Percentiles rank a stretch among this genome's conserved stretches.
Evolutionary conservation across 53 echinoderm and acorn worm species (phyloP).

Genomic region (Stichopus horrens): DNA sequence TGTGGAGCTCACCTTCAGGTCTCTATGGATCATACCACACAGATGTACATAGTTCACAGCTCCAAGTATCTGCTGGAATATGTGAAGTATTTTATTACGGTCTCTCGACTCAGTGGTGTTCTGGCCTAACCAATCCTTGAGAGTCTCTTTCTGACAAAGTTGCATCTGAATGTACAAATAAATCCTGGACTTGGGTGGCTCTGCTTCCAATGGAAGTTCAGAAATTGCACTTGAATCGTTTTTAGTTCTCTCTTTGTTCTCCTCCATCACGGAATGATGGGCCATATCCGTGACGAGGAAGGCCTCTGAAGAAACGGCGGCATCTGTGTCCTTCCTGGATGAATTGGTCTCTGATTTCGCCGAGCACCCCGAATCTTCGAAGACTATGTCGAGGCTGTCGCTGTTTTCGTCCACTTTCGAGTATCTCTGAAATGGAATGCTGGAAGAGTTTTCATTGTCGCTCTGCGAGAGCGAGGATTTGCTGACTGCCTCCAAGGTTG

Average conservation of each 20-base stretch:
- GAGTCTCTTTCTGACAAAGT: constrained; percentile 89
- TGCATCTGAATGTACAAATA: constrained; percentile 99
- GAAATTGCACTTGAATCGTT: constrained; percentile 12
- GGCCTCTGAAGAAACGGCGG: not conserved
- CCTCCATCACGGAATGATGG: not conserved
- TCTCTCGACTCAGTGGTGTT: constrained; percentile 67
- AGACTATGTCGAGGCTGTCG: constrained; percentile 69
- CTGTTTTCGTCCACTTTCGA: constrained; percentile 41
- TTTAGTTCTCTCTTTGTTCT: not conserved
- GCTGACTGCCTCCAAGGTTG: not conserved
- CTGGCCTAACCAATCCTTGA: constrained; percentile 89
- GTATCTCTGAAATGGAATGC: constrained; percentile 62
- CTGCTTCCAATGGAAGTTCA: not conserved
- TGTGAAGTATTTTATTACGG: constrained; percentile 72
- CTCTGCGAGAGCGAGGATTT: not conserved
- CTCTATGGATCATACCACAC: constrained; percentile 95
- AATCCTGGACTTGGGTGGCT: constrained; percentile 56
- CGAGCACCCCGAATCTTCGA: constrained; percentile 70
- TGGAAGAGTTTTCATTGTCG: constrained; percentile 13
- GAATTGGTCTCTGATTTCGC: constrained; percentile 11
- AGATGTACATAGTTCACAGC: constrained; percentile 89
- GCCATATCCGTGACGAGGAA: not conserved
- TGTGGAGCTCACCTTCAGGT: constrained; percentile 71
- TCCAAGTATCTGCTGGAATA: constrained; percentile 85
- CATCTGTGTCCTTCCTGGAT: not conserved